Evolutionary conservation across 2,888 invertebrate genomes (phyloP).

Genomic region (Drosophila atripex): DNA sequence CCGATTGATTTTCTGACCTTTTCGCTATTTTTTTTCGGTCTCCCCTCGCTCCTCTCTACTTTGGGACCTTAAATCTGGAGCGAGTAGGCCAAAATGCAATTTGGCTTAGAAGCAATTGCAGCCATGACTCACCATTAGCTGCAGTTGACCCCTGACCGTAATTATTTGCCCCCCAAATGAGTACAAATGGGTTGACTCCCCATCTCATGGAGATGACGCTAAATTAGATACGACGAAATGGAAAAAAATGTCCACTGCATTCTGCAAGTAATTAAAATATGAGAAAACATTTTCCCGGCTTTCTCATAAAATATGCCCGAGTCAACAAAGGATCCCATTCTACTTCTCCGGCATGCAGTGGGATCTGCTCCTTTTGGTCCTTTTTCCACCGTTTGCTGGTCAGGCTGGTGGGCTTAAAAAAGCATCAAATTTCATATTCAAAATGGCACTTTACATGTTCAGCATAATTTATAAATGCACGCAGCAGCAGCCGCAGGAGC

Average conservation of each 20-base stretch:
- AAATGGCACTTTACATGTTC: conserved; percentile 84
- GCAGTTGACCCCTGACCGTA: conserved; percentile 18
- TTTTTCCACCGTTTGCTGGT: conserved; percentile 19
- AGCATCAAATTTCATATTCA: conserved; percentile 84
- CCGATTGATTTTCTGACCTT: conserved; percentile 84
- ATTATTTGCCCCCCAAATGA: conserved; percentile 46
- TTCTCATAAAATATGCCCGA: conserved; percentile 51
- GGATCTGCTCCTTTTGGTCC: conserved; percentile 10
- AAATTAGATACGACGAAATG: conserved; percentile 60
- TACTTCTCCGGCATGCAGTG: not conserved
- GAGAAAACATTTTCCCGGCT: conserved; percentile 37
- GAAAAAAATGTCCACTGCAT: conserved; percentile 62
- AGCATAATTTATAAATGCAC: conserved; percentile 84
- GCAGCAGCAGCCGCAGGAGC: conserved; percentile 37
- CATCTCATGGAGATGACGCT: conserved; percentile 40
- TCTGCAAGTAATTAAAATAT: conserved; percentile 74
- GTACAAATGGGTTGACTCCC: conserved; percentile 53
- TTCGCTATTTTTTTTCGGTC: conserved; percentile 52
- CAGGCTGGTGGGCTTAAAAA: conserved; percentile 75
- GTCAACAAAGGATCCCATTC: conserved; percentile 51
- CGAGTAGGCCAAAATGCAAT: conserved; percentile 53
- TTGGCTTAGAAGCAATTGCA: conserved; percentile 38
- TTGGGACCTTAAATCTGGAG: conserved; percentile 7
- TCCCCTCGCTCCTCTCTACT: conserved; percentile 16
- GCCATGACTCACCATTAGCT: conserved; percentile 46